Conservation (phyloP, 2,888 invertebrate genomes). For the Meta bourneti region DNA sequence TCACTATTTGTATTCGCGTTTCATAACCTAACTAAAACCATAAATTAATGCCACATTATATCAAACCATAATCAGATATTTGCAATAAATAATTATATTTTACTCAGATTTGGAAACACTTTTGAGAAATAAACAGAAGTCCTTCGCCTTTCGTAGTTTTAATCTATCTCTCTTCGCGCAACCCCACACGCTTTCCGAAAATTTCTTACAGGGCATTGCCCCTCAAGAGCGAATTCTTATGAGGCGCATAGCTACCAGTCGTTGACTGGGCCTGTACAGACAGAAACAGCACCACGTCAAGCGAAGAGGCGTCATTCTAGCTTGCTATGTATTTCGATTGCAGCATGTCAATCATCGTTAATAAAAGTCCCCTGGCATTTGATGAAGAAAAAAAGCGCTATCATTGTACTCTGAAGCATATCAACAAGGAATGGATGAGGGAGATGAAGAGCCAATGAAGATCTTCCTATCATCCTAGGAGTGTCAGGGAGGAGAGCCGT, state of each 20-base stretch:
- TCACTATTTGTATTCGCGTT: no score
- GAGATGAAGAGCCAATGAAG: background rate
- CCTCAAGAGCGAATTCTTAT: background rate
- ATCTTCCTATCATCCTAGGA: constrained; percentile 36
- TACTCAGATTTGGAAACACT: no score
- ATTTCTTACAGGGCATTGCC: background rate
- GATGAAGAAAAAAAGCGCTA: background rate
- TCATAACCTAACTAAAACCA: no score
- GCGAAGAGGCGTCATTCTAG: no score
- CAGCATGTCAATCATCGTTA: background rate
- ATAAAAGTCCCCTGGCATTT: background rate
- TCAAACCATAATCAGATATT: no score
- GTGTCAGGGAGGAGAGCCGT: constrained; percentile 37
- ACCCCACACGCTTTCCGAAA: background rate
- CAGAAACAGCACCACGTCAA: no score
- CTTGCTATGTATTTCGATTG: no score
- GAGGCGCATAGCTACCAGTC: background rate
- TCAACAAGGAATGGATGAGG: constrained; percentile 11
- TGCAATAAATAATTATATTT: no score
- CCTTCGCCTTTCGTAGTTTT: no score
- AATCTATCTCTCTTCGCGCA: no score
- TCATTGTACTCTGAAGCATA: background rate
- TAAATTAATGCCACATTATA: no score
- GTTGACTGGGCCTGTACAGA: background rate
- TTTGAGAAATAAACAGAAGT: no score